Conservation (phyloP, 2,888 invertebrate genomes). For the Hydrotaea cyrtoneurina region DNA sequence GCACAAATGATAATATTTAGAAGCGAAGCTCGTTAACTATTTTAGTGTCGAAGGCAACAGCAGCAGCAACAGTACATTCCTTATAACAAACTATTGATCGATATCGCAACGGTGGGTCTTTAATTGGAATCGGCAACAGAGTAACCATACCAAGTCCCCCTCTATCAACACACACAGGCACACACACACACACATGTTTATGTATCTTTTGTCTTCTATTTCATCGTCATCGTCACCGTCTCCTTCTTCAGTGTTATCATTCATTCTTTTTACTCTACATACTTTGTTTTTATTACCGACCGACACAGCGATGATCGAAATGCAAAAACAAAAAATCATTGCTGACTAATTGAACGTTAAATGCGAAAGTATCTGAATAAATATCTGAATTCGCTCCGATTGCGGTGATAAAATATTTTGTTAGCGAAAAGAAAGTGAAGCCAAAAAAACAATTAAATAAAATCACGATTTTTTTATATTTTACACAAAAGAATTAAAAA, state of each 20-base stretch:
- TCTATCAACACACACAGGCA: neutral
- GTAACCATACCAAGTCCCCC: neutral
- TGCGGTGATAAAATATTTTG: slow-evolving; percentile 10
- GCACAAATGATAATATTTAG: slow-evolving; percentile 46
- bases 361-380: neutral
- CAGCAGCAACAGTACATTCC: slow-evolving; percentile 20
- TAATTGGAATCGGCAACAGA: slow-evolving; percentile 47
- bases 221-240: neutral
- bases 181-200: neutral
- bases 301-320: slow-evolving; percentile 37
- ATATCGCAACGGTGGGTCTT: slow-evolving; percentile 62
- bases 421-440: slow-evolving; percentile 49
- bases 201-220: neutral
- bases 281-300: slow-evolving; percentile 13
- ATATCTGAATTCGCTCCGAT: slow-evolving; percentile 13
- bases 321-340: slow-evolving; percentile 23
- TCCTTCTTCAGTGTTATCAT: neutral
- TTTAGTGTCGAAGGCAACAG: slow-evolving; percentile 6
- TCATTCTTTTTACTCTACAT: neutral
- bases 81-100: slow-evolving; percentile 52
- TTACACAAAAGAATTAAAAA: slow-evolving; percentile 48
- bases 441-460: slow-evolving; percentile 56
- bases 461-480: slow-evolving; percentile 43
- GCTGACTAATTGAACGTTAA: slow-evolving; percentile 53
- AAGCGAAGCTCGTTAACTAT: slow-evolving; percentile 50